These are phyloP conservation scores for Danio aesculapii DNA, from an alignment of 2,797 vertebrate species.

Conservation along the genomic window DNA sequence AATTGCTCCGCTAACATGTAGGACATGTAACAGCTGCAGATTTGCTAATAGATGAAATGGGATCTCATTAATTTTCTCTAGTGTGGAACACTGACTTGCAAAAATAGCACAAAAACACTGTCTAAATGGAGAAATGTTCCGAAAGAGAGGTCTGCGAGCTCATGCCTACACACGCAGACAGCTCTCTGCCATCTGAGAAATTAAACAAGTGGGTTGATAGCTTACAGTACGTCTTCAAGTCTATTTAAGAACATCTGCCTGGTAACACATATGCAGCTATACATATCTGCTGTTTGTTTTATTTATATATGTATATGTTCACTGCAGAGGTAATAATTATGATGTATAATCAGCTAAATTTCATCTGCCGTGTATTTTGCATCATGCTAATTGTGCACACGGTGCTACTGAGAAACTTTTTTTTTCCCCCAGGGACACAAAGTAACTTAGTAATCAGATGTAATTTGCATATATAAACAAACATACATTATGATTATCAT, in stretches of 20 bases:
- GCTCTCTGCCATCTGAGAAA: constrained; percentile 10
- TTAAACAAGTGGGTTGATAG: constrained; percentile 4
- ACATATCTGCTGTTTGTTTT: not conserved
- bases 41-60: constrained; percentile 65
- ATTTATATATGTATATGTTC: not conserved
- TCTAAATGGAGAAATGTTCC: constrained; percentile 34
- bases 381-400: not conserved
- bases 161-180: constrained; percentile 36
- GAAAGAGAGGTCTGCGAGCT: constrained; percentile 23
- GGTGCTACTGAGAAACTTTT: not conserved
- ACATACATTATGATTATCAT: constrained; percentile 4
- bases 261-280: constrained; percentile 21
- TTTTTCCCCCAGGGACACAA: not conserved
- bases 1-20: constrained; percentile 71
- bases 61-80: constrained; percentile 63
- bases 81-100: constrained; percentile 39
- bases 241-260: constrained; percentile 17
- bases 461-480: constrained; percentile 26
- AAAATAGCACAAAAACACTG: constrained; percentile 44
- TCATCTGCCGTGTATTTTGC: not conserved
- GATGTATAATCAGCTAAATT: not conserved
- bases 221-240: not conserved
- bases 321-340: not conserved
- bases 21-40: constrained; percentile 63
- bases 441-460: not conserved